A percentile compares a stretch with the other conserved stretches of the same genome.
Evolutionary conservation across 1,140 invertebrate species (phyloP).

Genomic region (Pseudomyrmex concolor): DNA sequence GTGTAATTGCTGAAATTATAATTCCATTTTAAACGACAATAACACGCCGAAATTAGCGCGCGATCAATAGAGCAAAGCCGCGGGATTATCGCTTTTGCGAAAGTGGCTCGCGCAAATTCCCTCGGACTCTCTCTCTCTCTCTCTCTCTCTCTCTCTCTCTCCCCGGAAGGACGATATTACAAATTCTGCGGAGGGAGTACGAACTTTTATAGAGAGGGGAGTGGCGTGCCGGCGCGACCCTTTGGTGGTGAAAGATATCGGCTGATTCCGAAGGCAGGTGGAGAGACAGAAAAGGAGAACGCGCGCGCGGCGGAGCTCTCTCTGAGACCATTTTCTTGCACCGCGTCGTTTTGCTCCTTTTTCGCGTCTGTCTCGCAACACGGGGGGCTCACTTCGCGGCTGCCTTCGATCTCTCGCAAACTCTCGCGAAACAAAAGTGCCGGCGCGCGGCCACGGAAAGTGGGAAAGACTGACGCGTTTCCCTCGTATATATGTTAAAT

Average conservation of each 20-base stretch:
- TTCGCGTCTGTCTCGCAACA: conserved; percentile 39
- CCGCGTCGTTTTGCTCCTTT: conserved; percentile 35
- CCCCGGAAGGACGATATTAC: conserved; percentile 11
- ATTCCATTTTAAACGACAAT: conserved; percentile 32
- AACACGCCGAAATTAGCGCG: conserved; percentile 36
- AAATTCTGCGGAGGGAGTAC: conserved; percentile 7
- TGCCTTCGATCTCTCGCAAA: conserved; percentile 53
- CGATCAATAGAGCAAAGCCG: conserved; percentile 39
- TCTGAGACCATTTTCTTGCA: conserved; percentile 29
- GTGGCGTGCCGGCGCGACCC: conserved; percentile 22
- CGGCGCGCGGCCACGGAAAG: not conserved
- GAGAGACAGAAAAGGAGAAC: not conserved
- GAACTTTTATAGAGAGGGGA: conserved; percentile 39
- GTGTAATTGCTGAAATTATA: conserved; percentile 4
- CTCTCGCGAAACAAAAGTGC: conserved; percentile 53
- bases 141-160: too few species aligned
- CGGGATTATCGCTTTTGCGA: conserved; percentile 27
- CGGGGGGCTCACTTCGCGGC: conserved; percentile 6
- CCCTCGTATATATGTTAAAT: conserved; percentile 68
- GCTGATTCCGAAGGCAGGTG: conserved; percentile 24
- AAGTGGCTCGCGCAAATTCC: conserved; percentile 27
- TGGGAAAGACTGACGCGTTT: conserved; percentile 50
- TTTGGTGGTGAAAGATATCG: conserved; percentile 17
- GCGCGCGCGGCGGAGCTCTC: not conserved
- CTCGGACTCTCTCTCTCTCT: not conserved